Evolutionary conservation across 2,888 invertebrate species (phyloP), one percentile per base, ranked within the genome.

Genomic region (Lithophane socia): DNA sequence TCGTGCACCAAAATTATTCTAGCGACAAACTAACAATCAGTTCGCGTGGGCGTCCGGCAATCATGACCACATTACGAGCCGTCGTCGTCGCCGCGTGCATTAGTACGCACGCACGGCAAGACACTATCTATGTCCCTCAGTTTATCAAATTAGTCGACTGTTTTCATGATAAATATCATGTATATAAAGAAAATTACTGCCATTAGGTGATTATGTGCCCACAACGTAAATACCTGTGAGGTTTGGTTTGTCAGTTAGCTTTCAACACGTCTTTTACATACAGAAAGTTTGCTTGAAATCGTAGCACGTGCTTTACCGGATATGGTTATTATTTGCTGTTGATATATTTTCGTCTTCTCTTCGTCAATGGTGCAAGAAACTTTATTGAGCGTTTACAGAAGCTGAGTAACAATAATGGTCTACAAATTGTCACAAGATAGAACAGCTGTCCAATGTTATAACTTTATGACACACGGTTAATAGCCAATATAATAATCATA

Each of bases 141-240:
- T 66, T 84, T 84, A 86, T 86, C 86, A 86, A 86, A 75, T 84
- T 84, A 84, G 69, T 37, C 52, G 52, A 77, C 77, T 64, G 60
- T 66, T 82, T 78, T 56, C 69, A 70, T 75, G 72, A 82, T 75
- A 52, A 49, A 37, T 47, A 65, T 82, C 52, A 47, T 58, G 58
- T 47, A 16, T 77, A 42, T 54, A 70, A 68, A 63, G 74, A 52
- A 82, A 78, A 86, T 71, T 4, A 72, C 71, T 29, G 52, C 56
- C 5, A 69, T 75, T 71, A 68, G 13, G 58, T 74, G 49, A 79
- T 84, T 80, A 80, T 64, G 44, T 64, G 54, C 4, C 29, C 29
- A 37, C 47, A 61, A 42, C 44, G 18, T 65, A 68, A 29, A 68
- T 64, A 65, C 37, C n/a, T 9, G 10, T 49, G 60, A 44, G 56